Evolutionary conservation across 2,888 invertebrate genomes (phyloP), one percentile per base, ranked within the genome.

Genomic region (Patella caerulea): DNA sequence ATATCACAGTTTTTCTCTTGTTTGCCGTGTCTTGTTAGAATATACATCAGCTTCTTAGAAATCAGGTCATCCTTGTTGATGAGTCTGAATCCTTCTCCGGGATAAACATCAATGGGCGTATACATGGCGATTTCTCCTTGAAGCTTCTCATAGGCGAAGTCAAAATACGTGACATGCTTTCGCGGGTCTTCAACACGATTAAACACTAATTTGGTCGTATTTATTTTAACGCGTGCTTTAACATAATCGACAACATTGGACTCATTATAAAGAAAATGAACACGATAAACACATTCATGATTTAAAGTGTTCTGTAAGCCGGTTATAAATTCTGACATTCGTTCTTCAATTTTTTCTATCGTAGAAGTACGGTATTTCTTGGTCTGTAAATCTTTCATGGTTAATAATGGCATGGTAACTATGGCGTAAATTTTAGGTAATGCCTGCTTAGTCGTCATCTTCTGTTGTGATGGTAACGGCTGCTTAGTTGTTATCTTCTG

Each of bases 1-100:
- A 77, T 77, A 72, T 77, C 73, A 69, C 77, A 77, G 12, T 53
- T 19, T 7, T 15, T 72, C 53, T 77, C 77, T 5, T 53, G 14
- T 53, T 65, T 34, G 3, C 77, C 77, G 19, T 77, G 77, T 24
- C 77, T 55, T 2, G 73, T 77, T 15, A 77, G 29, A 19, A 73
- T 73, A 54, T 77, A 77, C 69, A 77, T 72, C 34, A 73, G 12
- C 53, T 65, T 72, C n/a, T 73, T 53, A 14, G 54, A 45, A 53
- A 29, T 65, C 0, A 77, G 59, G 12, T 19, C n/a, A 17, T 59
- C 54, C 19, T 52, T 24, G 59, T 73, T 70, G 52, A 77, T 15
- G 14, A 59, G 29, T 15, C 73, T 52, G 59, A 77, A 77, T 0
- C 77, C 77, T n/a, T 53, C 59, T 45, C 54, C 72, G 19, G 77